These are phyloP conservation scores for Ectemnius continuus DNA, from an alignment of 2,888 invertebrate species.

Conservation along the genomic window DNA sequence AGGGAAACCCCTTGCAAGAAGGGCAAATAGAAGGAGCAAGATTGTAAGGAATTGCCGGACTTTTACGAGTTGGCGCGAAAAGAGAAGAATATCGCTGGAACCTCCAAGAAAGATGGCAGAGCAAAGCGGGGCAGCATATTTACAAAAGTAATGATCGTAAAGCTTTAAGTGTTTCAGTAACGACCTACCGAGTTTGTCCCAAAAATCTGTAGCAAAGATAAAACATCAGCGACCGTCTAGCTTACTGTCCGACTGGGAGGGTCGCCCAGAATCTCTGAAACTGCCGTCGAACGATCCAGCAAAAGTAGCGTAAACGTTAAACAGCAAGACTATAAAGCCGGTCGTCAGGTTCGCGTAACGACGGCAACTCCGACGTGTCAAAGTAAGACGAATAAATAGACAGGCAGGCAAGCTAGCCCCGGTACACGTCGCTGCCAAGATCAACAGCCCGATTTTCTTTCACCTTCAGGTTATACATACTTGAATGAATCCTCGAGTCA, in stretches of 20 bases:
- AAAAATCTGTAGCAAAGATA: conserved; percentile 1
- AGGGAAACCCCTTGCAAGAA: background rate
- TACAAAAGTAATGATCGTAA: too few relatives aligned
- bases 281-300: background rate
- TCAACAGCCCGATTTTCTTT: too few relatives aligned
- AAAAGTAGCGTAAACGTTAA: background rate
- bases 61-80: background rate
- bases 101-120: conserved; percentile 3
- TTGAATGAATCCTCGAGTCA: too few relatives aligned
- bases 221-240: background rate
- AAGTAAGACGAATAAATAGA: too few relatives aligned
- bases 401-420: too few relatives aligned
- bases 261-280: background rate
- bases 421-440: too few relatives aligned
- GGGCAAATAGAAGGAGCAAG: background rate
- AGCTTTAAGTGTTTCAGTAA: too few relatives aligned
- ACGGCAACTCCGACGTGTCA: too few relatives aligned
- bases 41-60: background rate
- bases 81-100: background rate
- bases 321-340: too few relatives aligned
- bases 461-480: too few relatives aligned
- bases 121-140: background rate
- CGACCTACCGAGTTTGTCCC: background rate
- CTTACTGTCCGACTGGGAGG: background rate
- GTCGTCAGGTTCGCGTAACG: too few relatives aligned